These are phyloP conservation scores for Ecdyonurus torrentis DNA, from an alignment of 2,888 invertebrate species.

Conservation along the genomic window DNA sequence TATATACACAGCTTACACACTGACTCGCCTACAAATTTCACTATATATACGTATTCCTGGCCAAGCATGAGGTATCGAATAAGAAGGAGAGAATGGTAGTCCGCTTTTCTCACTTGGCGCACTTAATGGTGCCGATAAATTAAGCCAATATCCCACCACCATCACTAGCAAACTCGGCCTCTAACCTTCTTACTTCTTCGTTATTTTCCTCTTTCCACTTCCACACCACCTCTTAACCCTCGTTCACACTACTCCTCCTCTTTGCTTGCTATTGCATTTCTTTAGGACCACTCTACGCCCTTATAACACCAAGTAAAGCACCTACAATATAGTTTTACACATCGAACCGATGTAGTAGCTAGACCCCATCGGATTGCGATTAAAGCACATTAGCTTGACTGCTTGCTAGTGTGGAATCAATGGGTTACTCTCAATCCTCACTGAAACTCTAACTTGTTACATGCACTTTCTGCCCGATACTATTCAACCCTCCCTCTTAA, in stretches of 20 bases:
- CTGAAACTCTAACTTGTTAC: no score
- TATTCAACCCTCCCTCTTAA: no score
- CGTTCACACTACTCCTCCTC: no score
- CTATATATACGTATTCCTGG: no score
- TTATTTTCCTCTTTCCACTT: no score
- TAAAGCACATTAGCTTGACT: conserved; percentile 9
- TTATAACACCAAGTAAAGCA: conserved; percentile 4
- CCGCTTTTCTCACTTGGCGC: conserved; percentile 4
- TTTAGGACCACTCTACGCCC: conserved; percentile 1
- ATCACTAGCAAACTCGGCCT: not conserved
- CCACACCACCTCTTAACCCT: no score
- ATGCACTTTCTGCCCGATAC: no score
- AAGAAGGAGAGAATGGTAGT: conserved; percentile 2
- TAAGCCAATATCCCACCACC: conserved; percentile 8
- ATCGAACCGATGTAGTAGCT: conserved; percentile 11
- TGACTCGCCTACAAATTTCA: no score
- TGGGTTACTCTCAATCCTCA: conserved; percentile 11
- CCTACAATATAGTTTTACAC: no score
- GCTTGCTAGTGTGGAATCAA: conserved; percentile 11
- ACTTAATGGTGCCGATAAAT: conserved; percentile 9
- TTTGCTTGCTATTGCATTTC: not conserved
- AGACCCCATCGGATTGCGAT: conserved; percentile 16
- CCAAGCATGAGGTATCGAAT: not conserved
- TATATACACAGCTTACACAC: not conserved
- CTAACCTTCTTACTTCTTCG: not conserved